Evolutionary conservation across 2,888 invertebrate genomes (phyloP).

Genomic region (Chymomyza fuscimana): DNA sequence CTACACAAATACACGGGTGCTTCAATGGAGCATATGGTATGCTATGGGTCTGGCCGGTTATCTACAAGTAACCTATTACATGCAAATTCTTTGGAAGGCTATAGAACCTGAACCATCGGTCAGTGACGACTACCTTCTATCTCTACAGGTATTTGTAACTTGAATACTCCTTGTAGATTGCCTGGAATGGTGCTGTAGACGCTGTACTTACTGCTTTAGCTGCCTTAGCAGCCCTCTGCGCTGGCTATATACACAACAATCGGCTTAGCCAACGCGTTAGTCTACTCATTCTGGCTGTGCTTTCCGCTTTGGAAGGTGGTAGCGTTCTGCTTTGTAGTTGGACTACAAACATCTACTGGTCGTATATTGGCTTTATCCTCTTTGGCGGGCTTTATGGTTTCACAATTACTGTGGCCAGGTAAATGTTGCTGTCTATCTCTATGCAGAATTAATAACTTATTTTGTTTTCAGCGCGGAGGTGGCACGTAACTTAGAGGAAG

Average conservation of each 20-base stretch:
- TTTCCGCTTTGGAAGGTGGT: constrained; percentile 82
- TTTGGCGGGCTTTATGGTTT: constrained; percentile 90
- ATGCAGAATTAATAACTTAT: not conserved
- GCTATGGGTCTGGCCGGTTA: constrained; percentile 86
- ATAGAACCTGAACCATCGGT: constrained; percentile 79
- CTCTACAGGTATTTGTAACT: not conserved
- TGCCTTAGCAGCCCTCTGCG: constrained; percentile 82
- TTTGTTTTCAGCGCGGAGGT: constrained; percentile 87
- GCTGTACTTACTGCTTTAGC: constrained; percentile 87
- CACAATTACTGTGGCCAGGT: constrained; percentile 78
- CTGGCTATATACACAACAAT: constrained; percentile 80
- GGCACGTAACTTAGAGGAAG: constrained; percentile 88
- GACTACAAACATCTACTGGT: constrained; percentile 83
- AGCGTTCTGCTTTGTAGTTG: constrained; percentile 82
- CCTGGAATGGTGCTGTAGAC: constrained; percentile 90
- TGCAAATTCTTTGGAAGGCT: constrained; percentile 86
- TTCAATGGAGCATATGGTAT: constrained; percentile 91
- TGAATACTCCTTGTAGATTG: constrained; percentile 45
- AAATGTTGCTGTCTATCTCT: not conserved
- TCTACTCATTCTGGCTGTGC: constrained; percentile 79
- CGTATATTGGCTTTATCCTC: constrained; percentile 88
- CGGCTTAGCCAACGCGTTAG: constrained; percentile 77
- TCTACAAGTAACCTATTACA: constrained; percentile 85
- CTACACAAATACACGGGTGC: constrained; percentile 82
- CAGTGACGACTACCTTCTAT: constrained; percentile 10